Percentiles rank a stretch among this genome's conserved stretches.
These are phyloP conservation scores for Chalcosyrphus nemorum DNA, from an alignment of 2,888 invertebrate species.

Conservation along the genomic window DNA sequence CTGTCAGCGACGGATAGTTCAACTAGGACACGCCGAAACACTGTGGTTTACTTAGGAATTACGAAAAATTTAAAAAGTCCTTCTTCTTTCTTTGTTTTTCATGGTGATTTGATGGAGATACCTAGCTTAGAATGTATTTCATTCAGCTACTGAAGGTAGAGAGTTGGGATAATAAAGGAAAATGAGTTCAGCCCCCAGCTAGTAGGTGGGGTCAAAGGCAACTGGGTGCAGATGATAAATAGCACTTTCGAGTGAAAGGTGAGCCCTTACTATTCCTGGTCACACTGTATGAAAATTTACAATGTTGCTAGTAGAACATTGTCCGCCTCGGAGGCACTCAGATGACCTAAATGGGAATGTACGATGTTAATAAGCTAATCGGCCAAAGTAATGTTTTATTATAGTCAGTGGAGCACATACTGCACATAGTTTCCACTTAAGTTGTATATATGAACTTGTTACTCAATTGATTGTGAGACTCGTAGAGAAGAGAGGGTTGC, in stretches of 20 bases:
- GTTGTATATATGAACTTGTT: too few relatives aligned
- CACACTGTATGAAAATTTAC: not conserved
- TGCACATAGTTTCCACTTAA: too few relatives aligned
- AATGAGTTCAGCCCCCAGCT: too few relatives aligned
- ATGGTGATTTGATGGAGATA: not conserved
- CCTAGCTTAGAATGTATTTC: not conserved
- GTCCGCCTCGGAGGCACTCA: not conserved
- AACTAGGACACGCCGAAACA: slow-evolving; percentile 6
- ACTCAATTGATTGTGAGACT: too few relatives aligned
- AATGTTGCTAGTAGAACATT: not conserved
- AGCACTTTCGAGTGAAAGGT: too few relatives aligned
- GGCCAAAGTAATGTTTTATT: too few relatives aligned
- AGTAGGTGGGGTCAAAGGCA: not conserved
- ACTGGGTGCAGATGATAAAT: not conserved
- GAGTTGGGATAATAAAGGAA: not conserved
- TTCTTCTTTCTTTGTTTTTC: not conserved
- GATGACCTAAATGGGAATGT: not conserved
- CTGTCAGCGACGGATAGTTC: not conserved
- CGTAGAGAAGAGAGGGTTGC: too few relatives aligned
- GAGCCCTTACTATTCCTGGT: not conserved
- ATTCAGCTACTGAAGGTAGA: not conserved
- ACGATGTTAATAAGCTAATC: not conserved
- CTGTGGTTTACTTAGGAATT: not conserved
- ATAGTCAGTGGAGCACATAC: too few relatives aligned
- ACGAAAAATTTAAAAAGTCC: not conserved